Percentiles rank a stretch among this genome's conserved stretches.
phyloP scores from a whole-genome alignment of 2,797 vertebrate species.

The Neostethus bicornis region DNA sequence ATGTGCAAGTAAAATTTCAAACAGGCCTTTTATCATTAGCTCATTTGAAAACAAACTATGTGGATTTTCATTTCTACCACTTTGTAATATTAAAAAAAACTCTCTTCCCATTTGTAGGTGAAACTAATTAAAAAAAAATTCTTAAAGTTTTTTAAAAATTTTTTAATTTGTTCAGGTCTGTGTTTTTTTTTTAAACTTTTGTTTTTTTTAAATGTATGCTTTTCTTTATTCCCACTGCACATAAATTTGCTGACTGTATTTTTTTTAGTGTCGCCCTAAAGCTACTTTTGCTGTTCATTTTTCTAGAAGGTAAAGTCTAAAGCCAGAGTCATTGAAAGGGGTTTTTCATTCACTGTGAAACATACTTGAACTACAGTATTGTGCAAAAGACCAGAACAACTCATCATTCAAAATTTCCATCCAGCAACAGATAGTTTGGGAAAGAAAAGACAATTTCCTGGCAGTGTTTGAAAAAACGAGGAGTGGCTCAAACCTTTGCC shows the following conservation, averaged over 20 bases:
- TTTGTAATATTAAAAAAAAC: conserved; percentile 1
- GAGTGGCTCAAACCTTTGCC: background rate
- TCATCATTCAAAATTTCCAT: background rate
- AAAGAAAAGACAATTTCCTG: background rate
- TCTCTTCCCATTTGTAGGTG: conserved; percentile 4
- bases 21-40: conserved; percentile 2
- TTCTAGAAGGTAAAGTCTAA: background rate
- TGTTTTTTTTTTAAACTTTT: background rate
- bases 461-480: background rate
- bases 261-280: too few species aligned
- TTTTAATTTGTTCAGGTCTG: background rate
- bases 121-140: background rate
- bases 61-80: conserved; percentile 8
- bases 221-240: background rate
- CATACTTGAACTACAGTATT: background rate
- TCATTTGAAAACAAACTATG: conserved; percentile 14
- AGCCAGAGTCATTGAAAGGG: background rate
- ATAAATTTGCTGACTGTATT: background rate
- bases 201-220: background rate
- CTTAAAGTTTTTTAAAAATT: too few species aligned
- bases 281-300: background rate
- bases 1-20: conserved; percentile 15
- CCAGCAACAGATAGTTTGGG: background rate
- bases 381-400: background rate
- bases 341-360: background rate